Conservation (phyloP, 2,888 invertebrate species). For the Chymomyza procnemis region DNA sequence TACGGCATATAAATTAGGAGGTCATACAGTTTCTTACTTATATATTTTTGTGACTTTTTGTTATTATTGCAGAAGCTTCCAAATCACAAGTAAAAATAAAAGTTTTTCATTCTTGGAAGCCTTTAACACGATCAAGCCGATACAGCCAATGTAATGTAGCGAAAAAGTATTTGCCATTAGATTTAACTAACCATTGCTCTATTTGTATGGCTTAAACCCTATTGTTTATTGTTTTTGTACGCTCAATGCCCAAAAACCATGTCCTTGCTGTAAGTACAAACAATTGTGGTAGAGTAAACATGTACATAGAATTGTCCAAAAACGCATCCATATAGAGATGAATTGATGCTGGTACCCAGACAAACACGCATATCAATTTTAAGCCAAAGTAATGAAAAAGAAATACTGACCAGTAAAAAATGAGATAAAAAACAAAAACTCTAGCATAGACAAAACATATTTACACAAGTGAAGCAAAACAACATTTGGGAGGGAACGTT, state of each 20-base stretch:
- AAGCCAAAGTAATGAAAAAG: constrained; percentile 67
- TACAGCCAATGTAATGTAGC: not conserved
- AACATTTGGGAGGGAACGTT: constrained; percentile 3
- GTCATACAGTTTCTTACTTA: too few relatives aligned
- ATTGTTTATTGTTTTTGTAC: not conserved
- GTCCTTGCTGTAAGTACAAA: not conserved
- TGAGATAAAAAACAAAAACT: constrained; percentile 39
- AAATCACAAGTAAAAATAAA: too few relatives aligned
- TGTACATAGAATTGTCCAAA: not conserved
- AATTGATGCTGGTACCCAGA: not conserved
- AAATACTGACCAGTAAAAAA: constrained; percentile 31
- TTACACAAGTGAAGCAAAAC: constrained; percentile 60
- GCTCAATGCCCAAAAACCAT: not conserved
- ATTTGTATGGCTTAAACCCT: not conserved
- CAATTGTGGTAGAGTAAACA: not conserved
- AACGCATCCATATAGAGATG: not conserved
- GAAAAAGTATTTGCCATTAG: not conserved
- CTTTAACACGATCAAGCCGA: not conserved
- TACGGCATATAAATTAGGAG: too few relatives aligned
- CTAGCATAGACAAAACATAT: constrained; percentile 71
- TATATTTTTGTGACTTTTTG: too few relatives aligned
- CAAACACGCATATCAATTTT: constrained; percentile 66
- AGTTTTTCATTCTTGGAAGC: not conserved
- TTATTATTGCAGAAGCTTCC: too few relatives aligned
- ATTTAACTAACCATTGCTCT: not conserved